Evolutionary conservation across 2,113 vertebrate species (phyloP), one percentile per base, ranked within the genome.

Genomic region (Raja brachyura): DNA sequence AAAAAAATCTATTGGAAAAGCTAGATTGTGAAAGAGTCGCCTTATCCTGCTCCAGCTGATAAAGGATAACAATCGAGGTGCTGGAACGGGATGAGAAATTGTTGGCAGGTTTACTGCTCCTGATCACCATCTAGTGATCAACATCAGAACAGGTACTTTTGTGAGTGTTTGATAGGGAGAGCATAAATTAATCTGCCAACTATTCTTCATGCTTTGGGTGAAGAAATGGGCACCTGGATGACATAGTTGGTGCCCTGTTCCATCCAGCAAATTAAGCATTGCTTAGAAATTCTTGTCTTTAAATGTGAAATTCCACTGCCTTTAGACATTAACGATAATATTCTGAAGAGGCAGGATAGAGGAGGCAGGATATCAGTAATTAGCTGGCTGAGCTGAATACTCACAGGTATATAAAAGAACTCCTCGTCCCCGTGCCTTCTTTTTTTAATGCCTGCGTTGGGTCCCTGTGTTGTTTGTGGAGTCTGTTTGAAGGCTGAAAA

Each of bases 371-470:
- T 33, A 1, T 10, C 20, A 73, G 9, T 39, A 18, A 33, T 92
- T 92, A 54, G 68, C 39, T 74, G 90, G 68, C 22, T 73, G 54
- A 48, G 2, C 1, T 3, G 0, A 2, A 33, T 94, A 96, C 97
- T 98, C 95, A 99, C 99, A 0, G 98, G 98, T 92, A 99, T 97
- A 25, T 98, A 99, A 94, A 98, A 99, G 93, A 97, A 94, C 93
- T 99, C 99, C 94, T 99, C 99, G 0, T 99, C 99, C 54, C 98
- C 98, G 0, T 98, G 98, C 10, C 98, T 94, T 86, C 98, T 95
- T 81, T 98, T 99, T 96, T 99, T 99, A n/a, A 97, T 93, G 0
- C 96, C 96, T 0, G 97, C 56, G 0, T 97, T 96, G 93, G 98
- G 96, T 0, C 97, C 95, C 0, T 98, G 96, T 94, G 98, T 97